These are phyloP conservation scores for human (Homo sapiens) DNA, from an alignment of 2,113 vertebrate genomes.

Conservation along the genomic window GRCh38 chr5:4280001-4280500, in stretches of 20 bases:
- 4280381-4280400: not conserved
- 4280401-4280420: accelerated
- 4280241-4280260: not conserved
- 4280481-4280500: not conserved
- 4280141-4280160: not conserved
- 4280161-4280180: not conserved
- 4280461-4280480: accelerated
- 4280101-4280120: not conserved
- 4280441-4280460: not conserved
- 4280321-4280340: not conserved
- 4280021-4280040: not conserved
- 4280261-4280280: not conserved
- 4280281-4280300: not conserved
- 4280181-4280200: not conserved
- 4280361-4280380: not conserved
- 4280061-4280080: not conserved
- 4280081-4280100: no score
- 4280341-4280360: not conserved
- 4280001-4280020: not conserved
- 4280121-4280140: not conserved
- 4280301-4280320: not conserved
- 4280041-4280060: accelerated
- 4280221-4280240: accelerated
- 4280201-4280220: accelerated
- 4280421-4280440: no score